These are phyloP conservation scores for Lagothrix lagotricha DNA, from an alignment of 2,797 vertebrate genomes.

Conservation along the genomic window DNA sequence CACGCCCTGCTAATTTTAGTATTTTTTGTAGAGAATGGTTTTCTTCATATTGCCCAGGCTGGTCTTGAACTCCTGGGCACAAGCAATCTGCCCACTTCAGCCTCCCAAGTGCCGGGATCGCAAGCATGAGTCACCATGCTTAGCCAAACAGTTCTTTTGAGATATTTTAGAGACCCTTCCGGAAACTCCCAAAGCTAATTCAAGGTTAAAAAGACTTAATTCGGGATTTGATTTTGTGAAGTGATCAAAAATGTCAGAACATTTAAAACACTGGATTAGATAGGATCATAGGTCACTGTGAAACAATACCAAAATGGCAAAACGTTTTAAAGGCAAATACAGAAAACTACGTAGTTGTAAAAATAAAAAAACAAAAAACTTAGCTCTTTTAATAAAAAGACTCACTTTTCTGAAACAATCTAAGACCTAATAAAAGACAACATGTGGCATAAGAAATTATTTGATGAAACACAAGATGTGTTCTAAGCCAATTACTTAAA, in stretches of 20 bases:
- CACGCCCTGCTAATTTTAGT: not conserved
- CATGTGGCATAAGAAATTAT: not conserved
- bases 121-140: not conserved
- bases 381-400: not conserved
- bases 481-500: not conserved
- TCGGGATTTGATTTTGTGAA: not conserved
- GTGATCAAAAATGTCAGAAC: not conserved
- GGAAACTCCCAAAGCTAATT: not conserved
- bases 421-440: not conserved
- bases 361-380: not conserved
- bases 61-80: not conserved
- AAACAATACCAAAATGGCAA: not conserved
- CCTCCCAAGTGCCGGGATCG: not conserved
- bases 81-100: not conserved
- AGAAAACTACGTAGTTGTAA: not conserved
- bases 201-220: not conserved
- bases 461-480: not conserved
- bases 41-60: not conserved
- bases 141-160: not conserved
- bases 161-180: not conserved
- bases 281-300: not conserved
- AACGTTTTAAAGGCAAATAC: not conserved
- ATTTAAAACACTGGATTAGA: not conserved
- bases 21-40: not conserved
- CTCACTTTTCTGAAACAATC: not conserved